Base-by-base conservation (phyloP, 2,888 invertebrate species). In the Torymus texanus region DNA sequence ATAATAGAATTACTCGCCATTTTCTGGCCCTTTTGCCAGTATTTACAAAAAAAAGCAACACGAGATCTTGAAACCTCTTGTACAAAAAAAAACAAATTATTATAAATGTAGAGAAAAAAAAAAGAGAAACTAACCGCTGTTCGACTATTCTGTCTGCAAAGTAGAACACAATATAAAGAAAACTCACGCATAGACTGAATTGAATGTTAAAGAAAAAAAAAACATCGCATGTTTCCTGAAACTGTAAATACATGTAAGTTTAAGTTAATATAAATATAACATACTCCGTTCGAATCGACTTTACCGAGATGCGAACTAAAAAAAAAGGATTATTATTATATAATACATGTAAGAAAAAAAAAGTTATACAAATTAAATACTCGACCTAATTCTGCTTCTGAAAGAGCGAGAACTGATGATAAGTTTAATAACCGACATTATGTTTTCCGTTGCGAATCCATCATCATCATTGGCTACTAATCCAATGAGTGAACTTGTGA, bases 161-260 rank as follows among this genome's bases (percentile, higher is more conserved):
- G 74, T 74, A 77, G 71, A 74, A 50, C 67, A 63, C 72, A 67
- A 70, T 80, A 76, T 59, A 72, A 71, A 77, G 63, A 11, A 70
- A 74, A 75, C 76, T 75, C 65, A 70, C 61, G 63, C 72, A 78
- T 82, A 82, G 81, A 79, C 79, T 82, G 79, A 79, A 50, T 78
- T 79, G 77, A 75, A 78, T 82, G 71, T 77, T 75, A 58, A 41
- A 77, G 41, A 41, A 68, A 72, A 76, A 62, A 62, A 63, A 68
- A 58, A 67, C 18, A 73, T 80, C 72, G 62, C 75, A 78, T 75
- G 73, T 80, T 82, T 82, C 78, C 77, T 82, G 77, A 82, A 78
- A 72, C 68, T 82, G 80, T 82, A 80, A 66, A 79, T 82, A 80
- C 16, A 41, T 73, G 53, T 78, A 75, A 72, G 50, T 75, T 75